These are phyloP conservation scores for Pica pica DNA, from an alignment of 2,113 vertebrate species.

Conservation along the genomic window DNA sequence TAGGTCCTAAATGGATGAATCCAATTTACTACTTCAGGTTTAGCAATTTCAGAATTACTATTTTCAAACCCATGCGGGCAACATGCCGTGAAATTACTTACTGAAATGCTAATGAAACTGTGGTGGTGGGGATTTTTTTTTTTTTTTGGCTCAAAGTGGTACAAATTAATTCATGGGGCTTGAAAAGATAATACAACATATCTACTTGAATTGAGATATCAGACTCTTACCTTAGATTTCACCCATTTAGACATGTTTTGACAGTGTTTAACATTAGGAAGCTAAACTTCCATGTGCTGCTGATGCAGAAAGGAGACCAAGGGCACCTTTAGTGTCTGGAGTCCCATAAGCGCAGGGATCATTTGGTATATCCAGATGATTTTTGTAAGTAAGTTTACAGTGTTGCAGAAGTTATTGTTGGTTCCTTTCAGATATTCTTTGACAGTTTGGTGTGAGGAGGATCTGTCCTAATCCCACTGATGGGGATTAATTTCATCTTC, in stretches of 20 bases:
- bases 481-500: not conserved
- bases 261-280: not conserved
- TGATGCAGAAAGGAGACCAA: not conserved
- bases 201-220: not conserved
- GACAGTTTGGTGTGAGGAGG: not conserved
- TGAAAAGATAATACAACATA: not conserved
- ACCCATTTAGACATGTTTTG: not conserved
- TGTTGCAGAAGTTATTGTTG: not conserved
- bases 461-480: not conserved
- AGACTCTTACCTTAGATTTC: not conserved
- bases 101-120: not conserved
- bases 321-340: not conserved
- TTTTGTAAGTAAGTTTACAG: not conserved
- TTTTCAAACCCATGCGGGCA: not conserved
- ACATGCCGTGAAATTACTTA: not conserved
- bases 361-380: not conserved
- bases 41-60: not conserved
- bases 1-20: not conserved
- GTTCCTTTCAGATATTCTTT: not conserved
- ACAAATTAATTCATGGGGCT: not conserved
- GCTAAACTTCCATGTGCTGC: not conserved
- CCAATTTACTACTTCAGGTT: not conserved
- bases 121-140: not conserved
- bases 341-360: accelerated
- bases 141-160: not conserved